phyloP scores from a whole-genome alignment of 2,888 invertebrate genomes.

The Caenorhabditis imperialis region DNA sequence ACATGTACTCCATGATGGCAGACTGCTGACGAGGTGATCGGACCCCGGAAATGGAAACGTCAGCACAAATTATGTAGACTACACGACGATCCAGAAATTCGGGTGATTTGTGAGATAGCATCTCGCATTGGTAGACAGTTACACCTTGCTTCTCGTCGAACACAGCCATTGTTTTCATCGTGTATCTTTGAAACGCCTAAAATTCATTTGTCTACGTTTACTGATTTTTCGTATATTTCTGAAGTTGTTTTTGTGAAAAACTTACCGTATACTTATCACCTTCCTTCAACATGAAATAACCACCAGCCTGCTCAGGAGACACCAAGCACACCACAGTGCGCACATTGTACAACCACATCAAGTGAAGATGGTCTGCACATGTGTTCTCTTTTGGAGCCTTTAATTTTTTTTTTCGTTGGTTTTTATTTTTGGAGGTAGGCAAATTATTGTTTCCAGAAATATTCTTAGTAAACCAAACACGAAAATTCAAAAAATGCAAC shows the following conservation, averaged over 20 bases:
- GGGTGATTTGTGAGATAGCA: conserved; percentile 10
- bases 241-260: too few relatives aligned
- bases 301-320: conserved; percentile 35
- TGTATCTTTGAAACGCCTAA: conserved; percentile 31
- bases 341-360: conserved; percentile 53
- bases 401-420: background rate
- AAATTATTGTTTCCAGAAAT: too few relatives aligned
- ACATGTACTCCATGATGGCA: conserved; percentile 50
- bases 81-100: conserved; percentile 7
- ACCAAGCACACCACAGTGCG: conserved; percentile 36
- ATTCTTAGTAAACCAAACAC: too few relatives aligned
- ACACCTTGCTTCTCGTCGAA: conserved; percentile 46
- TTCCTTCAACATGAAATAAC: conserved; percentile 26
- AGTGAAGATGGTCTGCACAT: conserved; percentile 36
- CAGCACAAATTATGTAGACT: conserved; percentile 35
- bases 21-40: conserved; percentile 31
- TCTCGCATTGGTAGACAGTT: conserved; percentile 44
- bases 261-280: conserved; percentile 13
- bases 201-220: background rate
- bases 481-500: too few relatives aligned
- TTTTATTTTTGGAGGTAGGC: background rate
- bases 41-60: conserved; percentile 13
- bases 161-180: conserved; percentile 34
- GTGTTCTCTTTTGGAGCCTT: conserved; percentile 34
- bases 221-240: background rate